Conservation (phyloP, 2,797 vertebrate genomes). For the Acanthurus leucopareius region DNA sequence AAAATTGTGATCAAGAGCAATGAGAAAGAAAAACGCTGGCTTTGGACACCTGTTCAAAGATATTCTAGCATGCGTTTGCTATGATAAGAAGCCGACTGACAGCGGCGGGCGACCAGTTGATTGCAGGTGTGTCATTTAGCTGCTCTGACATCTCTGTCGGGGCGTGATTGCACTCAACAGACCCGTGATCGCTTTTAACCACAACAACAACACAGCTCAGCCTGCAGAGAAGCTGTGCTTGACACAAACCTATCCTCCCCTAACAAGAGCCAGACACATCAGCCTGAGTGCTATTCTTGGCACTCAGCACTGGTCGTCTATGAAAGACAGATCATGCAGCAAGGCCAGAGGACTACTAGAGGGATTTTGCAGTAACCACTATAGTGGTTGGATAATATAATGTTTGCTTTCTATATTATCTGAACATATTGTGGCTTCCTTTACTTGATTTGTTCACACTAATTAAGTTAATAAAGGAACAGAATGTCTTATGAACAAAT, state of each 20-base stretch:
- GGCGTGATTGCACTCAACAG: slow-evolving; percentile 64
- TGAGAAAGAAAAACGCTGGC: slow-evolving; percentile 51
- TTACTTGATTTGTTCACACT: slow-evolving; percentile 57
- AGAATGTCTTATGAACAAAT: slow-evolving; percentile 27
- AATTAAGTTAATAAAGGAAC: slow-evolving; percentile 68
- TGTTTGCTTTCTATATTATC: slow-evolving; percentile 80
- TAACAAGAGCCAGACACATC: slow-evolving; percentile 84
- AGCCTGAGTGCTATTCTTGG: slow-evolving; percentile 83
- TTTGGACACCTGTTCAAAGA: slow-evolving; percentile 78
- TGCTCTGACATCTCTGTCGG: slow-evolving; percentile 67
- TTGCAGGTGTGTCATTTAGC: slow-evolving; percentile 76
- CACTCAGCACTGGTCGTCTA: slow-evolving; percentile 63
- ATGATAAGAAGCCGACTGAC: slow-evolving; percentile 61
- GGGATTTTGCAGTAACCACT: slow-evolving; percentile 69
- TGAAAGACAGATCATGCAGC: slow-evolving; percentile 76
- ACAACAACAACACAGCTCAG: slow-evolving; percentile 68
- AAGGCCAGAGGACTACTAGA: slow-evolving; percentile 63
- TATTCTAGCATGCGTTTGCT: slow-evolving; percentile 28
- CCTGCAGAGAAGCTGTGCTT: slow-evolving; percentile 60
- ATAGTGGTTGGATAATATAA: slow-evolving; percentile 71
- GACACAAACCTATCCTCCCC: slow-evolving; percentile 77
- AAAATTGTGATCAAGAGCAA: slow-evolving; percentile 3
- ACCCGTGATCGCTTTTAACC: slow-evolving; percentile 53
- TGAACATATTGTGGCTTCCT: slow-evolving; percentile 69
- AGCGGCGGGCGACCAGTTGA: slow-evolving; percentile 72